Percentiles rank a stretch among this genome's conserved stretches.
phyloP scores from a whole-genome alignment of 2,888 invertebrate genomes.

The Charanyca ferruginea region DNA sequence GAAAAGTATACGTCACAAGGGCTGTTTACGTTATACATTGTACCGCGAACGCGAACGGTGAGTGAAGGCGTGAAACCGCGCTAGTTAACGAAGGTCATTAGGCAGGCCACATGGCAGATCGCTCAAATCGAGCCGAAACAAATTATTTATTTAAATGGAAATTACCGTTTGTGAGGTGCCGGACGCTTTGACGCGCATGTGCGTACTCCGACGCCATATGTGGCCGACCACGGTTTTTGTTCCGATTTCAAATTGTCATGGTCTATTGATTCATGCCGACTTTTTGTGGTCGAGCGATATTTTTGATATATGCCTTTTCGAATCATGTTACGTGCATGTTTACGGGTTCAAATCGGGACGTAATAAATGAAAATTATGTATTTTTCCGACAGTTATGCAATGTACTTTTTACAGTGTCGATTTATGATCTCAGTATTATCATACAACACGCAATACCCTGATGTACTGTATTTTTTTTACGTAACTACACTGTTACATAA shows the following conservation, averaged over 20 bases:
- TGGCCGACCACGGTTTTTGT: constrained; percentile 72
- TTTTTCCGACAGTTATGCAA: constrained; percentile 23
- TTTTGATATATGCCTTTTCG: constrained; percentile 52
- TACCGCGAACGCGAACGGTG: constrained; percentile 58
- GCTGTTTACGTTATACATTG: constrained; percentile 32
- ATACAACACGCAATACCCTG: constrained; percentile 8
- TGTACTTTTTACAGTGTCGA: constrained; percentile 11
- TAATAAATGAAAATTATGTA: constrained; percentile 30
- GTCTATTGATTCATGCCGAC: constrained; percentile 69
- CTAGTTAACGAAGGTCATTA: constrained; percentile 86
- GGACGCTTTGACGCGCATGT: constrained; percentile 76
- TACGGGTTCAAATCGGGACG: constrained; percentile 21
- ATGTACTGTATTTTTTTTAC: neutral
- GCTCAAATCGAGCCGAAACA: constrained; percentile 86
- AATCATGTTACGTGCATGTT: constrained; percentile 41
- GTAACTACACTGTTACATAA: neutral
- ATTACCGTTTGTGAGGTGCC: constrained; percentile 81
- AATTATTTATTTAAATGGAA: constrained; percentile 91
- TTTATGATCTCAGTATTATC: constrained; percentile 30
- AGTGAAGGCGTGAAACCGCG: constrained; percentile 88
- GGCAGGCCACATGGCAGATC: constrained; percentile 84
- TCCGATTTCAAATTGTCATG: constrained; percentile 73
- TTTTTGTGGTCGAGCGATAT: constrained; percentile 55
- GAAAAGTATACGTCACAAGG: constrained; percentile 21
- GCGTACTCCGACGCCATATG: constrained; percentile 76